Conservation (phyloP, 2,888 invertebrate species). For the Tetheella fluctuosa region DNA sequence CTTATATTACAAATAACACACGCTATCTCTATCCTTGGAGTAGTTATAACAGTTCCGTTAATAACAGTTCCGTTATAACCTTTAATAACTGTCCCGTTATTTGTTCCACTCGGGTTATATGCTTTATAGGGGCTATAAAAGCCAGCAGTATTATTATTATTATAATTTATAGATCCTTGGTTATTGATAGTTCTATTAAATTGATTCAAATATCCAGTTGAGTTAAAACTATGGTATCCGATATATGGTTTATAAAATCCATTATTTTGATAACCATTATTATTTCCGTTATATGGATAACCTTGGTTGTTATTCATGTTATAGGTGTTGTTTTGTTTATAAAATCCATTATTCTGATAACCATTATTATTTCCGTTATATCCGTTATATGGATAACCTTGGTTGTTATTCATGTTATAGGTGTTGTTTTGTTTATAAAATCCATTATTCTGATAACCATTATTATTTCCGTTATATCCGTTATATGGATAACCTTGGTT, state of each 20-base stretch:
- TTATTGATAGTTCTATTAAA: not conserved
- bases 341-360: too few species aligned
- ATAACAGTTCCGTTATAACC: not conserved
- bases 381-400: too few species aligned
- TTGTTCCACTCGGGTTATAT: not conserved
- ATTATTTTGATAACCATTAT: too few species aligned
- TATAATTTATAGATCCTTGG: constrained; percentile 13
- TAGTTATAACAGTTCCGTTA: constrained; percentile 16
- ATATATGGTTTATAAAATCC: too few species aligned
- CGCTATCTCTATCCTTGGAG: not conserved
- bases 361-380: too few species aligned
- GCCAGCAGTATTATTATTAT: not conserved
- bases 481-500: not conserved
- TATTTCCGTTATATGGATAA: too few species aligned
- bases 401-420: not conserved
- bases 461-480: not conserved
- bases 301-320: not conserved
- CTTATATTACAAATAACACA: constrained; percentile 30
- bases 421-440: too few species aligned
- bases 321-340: not conserved
- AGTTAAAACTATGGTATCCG: too few species aligned
- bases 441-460: not conserved
- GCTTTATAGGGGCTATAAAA: not conserved
- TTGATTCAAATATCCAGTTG: not conserved
- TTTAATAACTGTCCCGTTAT: not conserved